phyloP scores from a whole-genome alignment of 2,888 invertebrate genomes.

The Entomobrya multifasciata region DNA sequence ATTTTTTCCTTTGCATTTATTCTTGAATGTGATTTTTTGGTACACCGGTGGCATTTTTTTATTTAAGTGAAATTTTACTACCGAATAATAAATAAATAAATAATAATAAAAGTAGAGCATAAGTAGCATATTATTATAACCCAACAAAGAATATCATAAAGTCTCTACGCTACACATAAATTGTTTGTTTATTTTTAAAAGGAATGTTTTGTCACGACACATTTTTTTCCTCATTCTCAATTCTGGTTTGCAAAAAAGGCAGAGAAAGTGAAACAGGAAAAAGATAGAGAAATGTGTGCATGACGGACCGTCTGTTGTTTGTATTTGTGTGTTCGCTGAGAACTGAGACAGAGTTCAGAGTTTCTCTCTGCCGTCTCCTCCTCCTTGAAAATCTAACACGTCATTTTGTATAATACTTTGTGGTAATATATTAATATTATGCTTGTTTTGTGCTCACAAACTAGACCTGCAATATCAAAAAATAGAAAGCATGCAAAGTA shows the following conservation, averaged over 20 bases:
- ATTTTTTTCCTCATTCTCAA: neutral
- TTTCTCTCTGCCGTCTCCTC: neutral
- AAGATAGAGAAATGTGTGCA: neutral
- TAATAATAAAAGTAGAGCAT: neutral
- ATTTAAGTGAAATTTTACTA: too few species aligned
- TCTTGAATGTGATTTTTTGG: neutral
- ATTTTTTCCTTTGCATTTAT: neutral
- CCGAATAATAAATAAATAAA: too few species aligned
- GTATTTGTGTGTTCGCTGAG: neutral
- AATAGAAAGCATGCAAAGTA: neutral
- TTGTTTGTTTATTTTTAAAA: slow-evolving; percentile 21
- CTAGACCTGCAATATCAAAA: neutral
- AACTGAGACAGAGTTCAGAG: neutral
- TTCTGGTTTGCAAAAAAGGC: neutral
- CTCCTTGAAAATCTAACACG: neutral
- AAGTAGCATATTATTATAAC: too few species aligned
- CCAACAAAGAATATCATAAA: too few species aligned
- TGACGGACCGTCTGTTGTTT: neutral
- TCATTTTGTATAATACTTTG: neutral
- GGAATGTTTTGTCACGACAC: slow-evolving; percentile 25
- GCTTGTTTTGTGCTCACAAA: neutral
- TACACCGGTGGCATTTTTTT: slow-evolving; percentile 8
- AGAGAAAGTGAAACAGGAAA: neutral
- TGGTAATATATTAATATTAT: neutral
- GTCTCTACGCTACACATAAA: too few species aligned